phyloP scores from a whole-genome alignment of 1,140 invertebrate genomes.

The Caenorhabditis remanei region DNA sequence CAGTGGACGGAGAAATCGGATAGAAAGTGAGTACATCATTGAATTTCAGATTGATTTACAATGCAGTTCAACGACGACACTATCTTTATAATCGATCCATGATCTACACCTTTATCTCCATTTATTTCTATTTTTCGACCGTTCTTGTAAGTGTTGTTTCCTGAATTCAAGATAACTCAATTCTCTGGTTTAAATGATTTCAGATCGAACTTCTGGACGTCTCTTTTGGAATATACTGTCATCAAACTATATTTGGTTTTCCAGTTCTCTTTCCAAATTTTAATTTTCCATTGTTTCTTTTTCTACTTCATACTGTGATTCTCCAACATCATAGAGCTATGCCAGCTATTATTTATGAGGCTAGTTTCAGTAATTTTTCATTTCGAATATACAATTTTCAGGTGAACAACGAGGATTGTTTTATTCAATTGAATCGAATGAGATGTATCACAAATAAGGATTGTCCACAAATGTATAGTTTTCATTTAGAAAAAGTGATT shows the following conservation, averaged over 20 bases:
- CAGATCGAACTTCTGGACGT: conserved; percentile 53
- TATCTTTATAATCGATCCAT: conserved; percentile 45
- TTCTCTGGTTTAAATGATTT: background rate
- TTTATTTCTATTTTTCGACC: conserved; percentile 54
- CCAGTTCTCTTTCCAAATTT: conserved; percentile 54
- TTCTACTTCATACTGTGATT: conserved; percentile 9
- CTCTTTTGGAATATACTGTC: conserved; percentile 57
- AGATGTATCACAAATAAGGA: conserved; percentile 52
- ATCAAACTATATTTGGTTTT: conserved; percentile 45
- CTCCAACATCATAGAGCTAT: conserved; percentile 48
- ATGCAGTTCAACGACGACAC: conserved; percentile 40
- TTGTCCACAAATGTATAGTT: conserved; percentile 50
- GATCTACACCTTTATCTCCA: conserved; percentile 37
- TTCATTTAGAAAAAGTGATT: background rate
- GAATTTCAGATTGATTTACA: conserved; percentile 26
- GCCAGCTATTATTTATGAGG: conserved; percentile 57
- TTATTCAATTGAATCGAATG: conserved; percentile 58
- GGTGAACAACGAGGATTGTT: conserved; percentile 54
- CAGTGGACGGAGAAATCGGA: background rate
- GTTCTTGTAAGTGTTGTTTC: conserved; percentile 13
- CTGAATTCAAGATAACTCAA: background rate
- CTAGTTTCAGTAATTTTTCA: background rate
- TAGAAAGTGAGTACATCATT: background rate
- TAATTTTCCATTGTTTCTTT: conserved; percentile 52
- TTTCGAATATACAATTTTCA: background rate